Evolutionary conservation across 2,888 invertebrate genomes (phyloP), one percentile per base, ranked within the genome.

Genomic region (Sarcophaga subvicina): DNA sequence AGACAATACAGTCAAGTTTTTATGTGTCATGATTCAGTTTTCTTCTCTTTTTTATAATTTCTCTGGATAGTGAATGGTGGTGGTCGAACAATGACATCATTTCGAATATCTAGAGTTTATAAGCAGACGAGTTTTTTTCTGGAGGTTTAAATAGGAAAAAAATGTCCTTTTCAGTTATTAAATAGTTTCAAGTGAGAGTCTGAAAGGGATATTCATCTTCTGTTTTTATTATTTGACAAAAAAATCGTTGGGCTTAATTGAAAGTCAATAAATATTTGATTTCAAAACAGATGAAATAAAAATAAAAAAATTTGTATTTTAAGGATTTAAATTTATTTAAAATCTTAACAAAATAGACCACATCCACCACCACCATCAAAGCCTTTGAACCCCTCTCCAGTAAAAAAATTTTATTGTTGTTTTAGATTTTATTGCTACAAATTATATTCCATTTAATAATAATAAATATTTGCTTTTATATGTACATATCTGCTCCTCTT

Each of bases 1-100:
- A 81, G 37, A 76, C 70, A 82, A 76, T 82, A 64, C 37, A 76
- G 70, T 82, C 45, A 17, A 76, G 70, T 64, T 64, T 25, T 76
- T 76, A 25, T 59, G n/a, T 59, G 37, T 37, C 37, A 37, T 37
- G 37, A 37, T 37, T 37, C 37, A 37, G 6, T 64, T 63, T 47
- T 60, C 11, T 49, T 4, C 10, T 27, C 20, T 49, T 49, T 69
- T 69, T 47, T 2, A 49, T 63, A 27, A 63, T 66, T 59, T 25
- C 20, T 14, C 5, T 10, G 66, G 47, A 49, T 62, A 37, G 54
- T 47, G 62, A 60, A 10, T 67, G 37, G 47, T 75, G 17, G 37
- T 54, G 11, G 2, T 47, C 49, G 22, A 66, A 49, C 66, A 75
- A 70, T 82, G 75, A 83, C 64, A 77, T 82, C 47, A 77, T 71